Percentiles rank a stretch among this genome's conserved stretches.
Evolutionary conservation across 2,888 invertebrate species (phyloP).

Genomic region (Eugnorisma glareosa): DNA sequence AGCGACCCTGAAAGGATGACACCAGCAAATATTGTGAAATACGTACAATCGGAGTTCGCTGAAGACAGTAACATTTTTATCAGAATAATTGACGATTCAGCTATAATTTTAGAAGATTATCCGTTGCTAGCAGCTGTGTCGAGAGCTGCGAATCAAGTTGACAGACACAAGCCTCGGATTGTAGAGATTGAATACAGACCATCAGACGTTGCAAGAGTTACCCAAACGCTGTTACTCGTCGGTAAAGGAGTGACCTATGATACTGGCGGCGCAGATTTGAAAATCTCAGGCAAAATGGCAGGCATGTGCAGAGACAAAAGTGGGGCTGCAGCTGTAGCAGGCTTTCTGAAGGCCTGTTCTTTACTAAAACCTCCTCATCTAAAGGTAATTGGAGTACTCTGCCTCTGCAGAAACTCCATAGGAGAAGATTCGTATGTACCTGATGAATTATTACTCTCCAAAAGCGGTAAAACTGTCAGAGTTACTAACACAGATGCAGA

Average conservation of each 20-base stretch:
- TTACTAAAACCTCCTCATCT: constrained; percentile 93
- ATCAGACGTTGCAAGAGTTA: constrained; percentile 84
- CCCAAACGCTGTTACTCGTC: constrained; percentile 94
- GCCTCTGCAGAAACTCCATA: constrained; percentile 96
- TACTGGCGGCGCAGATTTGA: constrained; percentile 95
- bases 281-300: constrained; percentile 93
- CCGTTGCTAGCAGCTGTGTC: constrained; percentile 95
- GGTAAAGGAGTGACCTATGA: constrained; percentile 97
- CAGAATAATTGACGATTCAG: constrained; percentile 91
- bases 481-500: constrained; percentile 98
- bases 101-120: constrained; percentile 92
- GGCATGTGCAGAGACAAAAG: constrained; percentile 98
- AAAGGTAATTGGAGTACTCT: constrained; percentile 94
- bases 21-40: constrained; percentile 94
- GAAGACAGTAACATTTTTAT: constrained; percentile 91
- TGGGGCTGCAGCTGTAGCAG: constrained; percentile 97
- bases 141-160: constrained; percentile 93
- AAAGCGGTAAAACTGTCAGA: constrained; percentile 94
- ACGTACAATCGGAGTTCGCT: constrained; percentile 92
- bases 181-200: constrained; percentile 92
- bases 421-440: constrained; percentile 96
- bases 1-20: constrained; percentile 97
- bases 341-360: constrained; percentile 95
- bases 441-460: constrained; percentile 95
- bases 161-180: constrained; percentile 92